Conservation (phyloP, 1,140 invertebrate genomes). For the Nilaparvata lugens region DNA sequence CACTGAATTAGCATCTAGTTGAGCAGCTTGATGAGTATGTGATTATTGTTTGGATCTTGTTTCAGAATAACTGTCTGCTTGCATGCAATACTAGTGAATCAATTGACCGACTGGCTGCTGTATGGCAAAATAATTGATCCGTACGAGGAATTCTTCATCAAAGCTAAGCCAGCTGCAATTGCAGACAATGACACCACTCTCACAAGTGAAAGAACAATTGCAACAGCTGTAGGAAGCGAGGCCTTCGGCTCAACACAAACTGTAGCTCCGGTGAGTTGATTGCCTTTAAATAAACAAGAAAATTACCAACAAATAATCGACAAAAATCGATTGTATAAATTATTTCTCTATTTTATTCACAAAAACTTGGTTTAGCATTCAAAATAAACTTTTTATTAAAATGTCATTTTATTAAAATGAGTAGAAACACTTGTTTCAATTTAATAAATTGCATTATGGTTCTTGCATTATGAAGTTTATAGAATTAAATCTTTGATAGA, state of each 20-base stretch:
- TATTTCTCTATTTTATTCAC: too few species aligned
- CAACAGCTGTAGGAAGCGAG: not conserved
- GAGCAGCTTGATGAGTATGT: not conserved
- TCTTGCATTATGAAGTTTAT: too few species aligned
- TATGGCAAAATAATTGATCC: slow-evolving; percentile 69
- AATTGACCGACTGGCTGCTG: slow-evolving; percentile 74
- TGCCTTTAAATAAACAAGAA: too few species aligned
- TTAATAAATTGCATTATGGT: too few species aligned
- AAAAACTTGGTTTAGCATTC: too few species aligned
- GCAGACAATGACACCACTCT: slow-evolving; percentile 1
- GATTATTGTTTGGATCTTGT: slow-evolving; percentile 20
- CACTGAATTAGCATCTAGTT: not conserved
- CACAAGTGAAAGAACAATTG: slow-evolving; percentile 4
- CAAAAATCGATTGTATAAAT: too few species aligned
- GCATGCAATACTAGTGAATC: slow-evolving; percentile 68
- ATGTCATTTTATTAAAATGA: too few species aligned
- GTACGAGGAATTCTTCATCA: slow-evolving; percentile 72
- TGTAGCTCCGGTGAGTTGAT: not conserved
- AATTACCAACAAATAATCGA: too few species aligned
- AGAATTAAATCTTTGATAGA: too few species aligned
- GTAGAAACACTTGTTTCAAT: too few species aligned
- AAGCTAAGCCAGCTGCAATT: slow-evolving; percentile 18
- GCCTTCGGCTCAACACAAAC: not conserved
- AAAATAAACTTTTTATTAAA: too few species aligned
- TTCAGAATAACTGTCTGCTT: slow-evolving; percentile 56